Conservation (phyloP, 2,113 vertebrate genomes). For the Choloepus hoffmanni region DNA sequence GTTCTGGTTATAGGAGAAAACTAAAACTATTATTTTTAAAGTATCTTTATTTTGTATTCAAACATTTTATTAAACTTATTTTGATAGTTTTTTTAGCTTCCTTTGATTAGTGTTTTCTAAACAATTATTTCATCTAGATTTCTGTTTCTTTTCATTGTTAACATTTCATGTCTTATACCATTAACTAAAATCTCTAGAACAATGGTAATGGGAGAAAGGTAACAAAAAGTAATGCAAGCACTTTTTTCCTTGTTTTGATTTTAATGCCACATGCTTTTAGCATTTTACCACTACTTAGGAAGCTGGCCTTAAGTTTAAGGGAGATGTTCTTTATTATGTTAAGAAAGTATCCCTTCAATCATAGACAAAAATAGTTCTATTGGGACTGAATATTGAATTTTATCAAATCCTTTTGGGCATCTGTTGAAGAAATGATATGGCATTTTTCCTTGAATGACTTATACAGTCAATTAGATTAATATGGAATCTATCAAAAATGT, state of each 20-base stretch:
- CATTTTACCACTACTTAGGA: not conserved
- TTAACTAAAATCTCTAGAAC: slow-evolving; percentile 13
- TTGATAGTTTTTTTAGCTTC: not conserved
- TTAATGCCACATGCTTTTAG: not conserved
- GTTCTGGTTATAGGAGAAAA: slow-evolving; percentile 17
- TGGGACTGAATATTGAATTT: not conserved
- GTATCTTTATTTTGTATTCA: not conserved
- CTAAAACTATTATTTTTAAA: not conserved
- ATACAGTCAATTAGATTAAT: not conserved
- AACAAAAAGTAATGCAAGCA: not conserved
- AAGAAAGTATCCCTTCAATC: not conserved
- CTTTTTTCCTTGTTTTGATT: slow-evolving; percentile 6
- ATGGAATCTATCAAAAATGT: not conserved
- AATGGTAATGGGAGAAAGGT: not conserved
- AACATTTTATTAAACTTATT: not conserved
- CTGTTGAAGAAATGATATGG: not conserved
- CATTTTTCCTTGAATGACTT: not conserved
- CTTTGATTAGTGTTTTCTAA: not conserved
- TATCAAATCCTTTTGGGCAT: slow-evolving; percentile 1
- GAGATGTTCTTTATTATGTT: not conserved
- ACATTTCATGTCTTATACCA: not conserved
- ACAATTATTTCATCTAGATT: not conserved
- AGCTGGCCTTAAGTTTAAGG: not conserved
- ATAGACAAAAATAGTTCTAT: slow-evolving; percentile 12
- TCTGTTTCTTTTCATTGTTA: slow-evolving; percentile 14